phyloP scores from a whole-genome alignment of 2,113 vertebrate species.

The Euleptes europaea region DNA sequence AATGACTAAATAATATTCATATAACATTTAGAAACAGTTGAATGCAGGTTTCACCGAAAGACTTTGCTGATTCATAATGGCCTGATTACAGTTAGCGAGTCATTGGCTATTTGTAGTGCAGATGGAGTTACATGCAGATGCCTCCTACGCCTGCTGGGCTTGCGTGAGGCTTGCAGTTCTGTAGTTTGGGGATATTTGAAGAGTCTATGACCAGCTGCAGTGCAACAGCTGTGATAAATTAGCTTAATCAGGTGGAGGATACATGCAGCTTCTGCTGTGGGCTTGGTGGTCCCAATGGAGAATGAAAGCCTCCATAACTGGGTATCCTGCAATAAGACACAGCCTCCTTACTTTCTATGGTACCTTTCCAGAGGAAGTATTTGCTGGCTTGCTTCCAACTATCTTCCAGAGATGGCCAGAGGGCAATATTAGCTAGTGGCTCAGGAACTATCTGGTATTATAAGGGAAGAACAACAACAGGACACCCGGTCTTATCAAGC shows the following conservation, averaged over 20 bases:
- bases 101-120: not conserved
- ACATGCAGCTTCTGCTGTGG: not conserved
- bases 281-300: not conserved
- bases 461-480: too few relatives aligned
- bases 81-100: not conserved
- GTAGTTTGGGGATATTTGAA: not conserved
- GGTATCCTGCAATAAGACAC: not conserved
- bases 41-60: not conserved
- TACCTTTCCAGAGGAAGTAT: not conserved
- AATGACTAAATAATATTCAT: slow-evolving; percentile 12
- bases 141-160: not conserved
- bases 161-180: not conserved
- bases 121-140: not conserved
- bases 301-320: not conserved
- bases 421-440: not conserved
- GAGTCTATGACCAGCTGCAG: not conserved
- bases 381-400: not conserved
- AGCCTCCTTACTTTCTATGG: not conserved
- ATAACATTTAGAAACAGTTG: not conserved
- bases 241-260: not conserved
- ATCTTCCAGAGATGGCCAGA: not conserved
- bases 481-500: not conserved
- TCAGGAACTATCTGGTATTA: too few relatives aligned
- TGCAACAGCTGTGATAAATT: not conserved
- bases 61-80: slow-evolving; percentile 11